These are phyloP conservation scores for Antitype chi DNA, from an alignment of 2,888 invertebrate genomes.

Conservation along the genomic window DNA sequence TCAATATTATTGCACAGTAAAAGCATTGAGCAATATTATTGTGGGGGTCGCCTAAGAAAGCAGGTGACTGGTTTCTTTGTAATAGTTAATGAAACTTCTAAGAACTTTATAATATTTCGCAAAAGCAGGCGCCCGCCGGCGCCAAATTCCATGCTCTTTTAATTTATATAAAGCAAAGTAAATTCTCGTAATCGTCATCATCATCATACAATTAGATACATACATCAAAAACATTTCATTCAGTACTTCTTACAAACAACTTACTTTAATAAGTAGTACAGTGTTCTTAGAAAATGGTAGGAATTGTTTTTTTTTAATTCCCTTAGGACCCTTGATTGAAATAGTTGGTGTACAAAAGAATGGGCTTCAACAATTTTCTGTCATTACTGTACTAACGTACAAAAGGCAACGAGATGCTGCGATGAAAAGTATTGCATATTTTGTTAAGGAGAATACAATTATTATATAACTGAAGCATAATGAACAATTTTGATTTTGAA, in stretches of 20 bases:
- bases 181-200: slow-evolving; percentile 29
- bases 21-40: no score
- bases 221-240: slow-evolving; percentile 44
- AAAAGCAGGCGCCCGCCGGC: slow-evolving; percentile 28
- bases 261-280: slow-evolving; percentile 49
- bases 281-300: slow-evolving; percentile 49
- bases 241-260: slow-evolving; percentile 51
- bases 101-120: background rate
- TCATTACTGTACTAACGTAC: slow-evolving; percentile 80
- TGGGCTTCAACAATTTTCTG: slow-evolving; percentile 81
- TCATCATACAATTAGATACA: slow-evolving; percentile 34
- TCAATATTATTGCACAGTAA: no score
- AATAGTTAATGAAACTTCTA: background rate
- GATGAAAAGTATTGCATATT: slow-evolving; percentile 74
- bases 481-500: no score
- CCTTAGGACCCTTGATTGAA: slow-evolving; percentile 77
- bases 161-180: slow-evolving; percentile 18
- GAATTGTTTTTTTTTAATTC: slow-evolving; percentile 71
- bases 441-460: slow-evolving; percentile 74
- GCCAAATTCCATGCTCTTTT: slow-evolving; percentile 2
- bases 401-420: slow-evolving; percentile 76
- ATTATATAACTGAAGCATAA: no score
- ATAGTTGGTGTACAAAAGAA: slow-evolving; percentile 81
- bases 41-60: background rate
- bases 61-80: background rate